These are phyloP conservation scores for Lycocerus yunnanus DNA, from an alignment of 2,888 invertebrate genomes.

Conservation along the genomic window DNA sequence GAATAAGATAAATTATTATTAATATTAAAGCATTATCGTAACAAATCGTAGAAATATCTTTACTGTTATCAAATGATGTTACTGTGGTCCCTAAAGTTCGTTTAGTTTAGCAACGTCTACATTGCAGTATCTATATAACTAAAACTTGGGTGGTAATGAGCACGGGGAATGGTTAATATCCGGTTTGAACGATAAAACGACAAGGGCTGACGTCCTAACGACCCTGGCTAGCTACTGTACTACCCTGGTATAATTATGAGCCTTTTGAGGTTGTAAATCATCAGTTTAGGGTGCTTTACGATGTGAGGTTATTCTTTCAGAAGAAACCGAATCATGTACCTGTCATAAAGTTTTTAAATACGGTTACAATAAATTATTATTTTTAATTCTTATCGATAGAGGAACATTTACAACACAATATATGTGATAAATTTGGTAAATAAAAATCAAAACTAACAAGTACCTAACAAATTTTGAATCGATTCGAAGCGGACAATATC, in stretches of 20 bases:
- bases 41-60: slow-evolving; percentile 20
- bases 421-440: too few species aligned
- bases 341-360: neutral
- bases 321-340: slow-evolving; percentile 1
- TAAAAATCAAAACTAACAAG: too few species aligned
- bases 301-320: slow-evolving; percentile 38
- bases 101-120: slow-evolving; percentile 30
- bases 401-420: neutral
- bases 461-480: too few species aligned
- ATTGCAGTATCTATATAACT: slow-evolving; percentile 34
- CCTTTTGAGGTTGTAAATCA: slow-evolving; percentile 47
- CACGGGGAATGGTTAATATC: slow-evolving; percentile 49
- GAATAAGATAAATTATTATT: slow-evolving; percentile 7
- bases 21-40: slow-evolving; percentile 3
- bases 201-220: slow-evolving; percentile 45
- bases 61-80: slow-evolving; percentile 28
- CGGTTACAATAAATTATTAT: neutral
- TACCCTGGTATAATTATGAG: slow-evolving; percentile 45
- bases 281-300: slow-evolving; percentile 41
- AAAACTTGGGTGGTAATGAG: slow-evolving; percentile 37
- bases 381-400: neutral
- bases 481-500: too few species aligned
- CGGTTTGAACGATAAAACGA: slow-evolving; percentile 45
- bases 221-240: slow-evolving; percentile 36
- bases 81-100: slow-evolving; percentile 26